Conservation (phyloP, 2,888 invertebrate species). For the Zygothrica quintamaculata region DNA sequence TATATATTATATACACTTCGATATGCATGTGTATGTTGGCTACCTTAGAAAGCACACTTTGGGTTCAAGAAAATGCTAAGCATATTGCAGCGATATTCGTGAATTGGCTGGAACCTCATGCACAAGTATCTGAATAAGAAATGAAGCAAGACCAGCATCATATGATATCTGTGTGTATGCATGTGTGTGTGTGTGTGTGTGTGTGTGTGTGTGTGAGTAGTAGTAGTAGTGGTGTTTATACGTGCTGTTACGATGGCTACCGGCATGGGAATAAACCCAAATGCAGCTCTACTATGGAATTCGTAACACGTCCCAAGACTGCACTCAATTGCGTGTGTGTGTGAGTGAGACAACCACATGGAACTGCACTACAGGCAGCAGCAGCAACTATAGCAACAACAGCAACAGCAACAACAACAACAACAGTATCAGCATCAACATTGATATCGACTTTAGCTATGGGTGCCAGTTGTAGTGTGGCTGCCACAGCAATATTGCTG, state of each 20-base stretch:
- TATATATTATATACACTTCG: too few relatives aligned
- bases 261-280: conserved; percentile 40
- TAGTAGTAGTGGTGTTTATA: neutral
- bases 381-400: too few relatives aligned
- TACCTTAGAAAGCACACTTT: conserved; percentile 37
- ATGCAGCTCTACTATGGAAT: conserved; percentile 32
- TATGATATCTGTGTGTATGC: conserved; percentile 1
- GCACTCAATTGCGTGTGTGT: conserved; percentile 1
- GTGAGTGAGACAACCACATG: conserved; percentile 40
- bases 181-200: neutral
- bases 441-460: neutral
- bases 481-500: conserved; percentile 41
- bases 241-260: conserved; percentile 37
- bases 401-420: conserved; percentile 16
- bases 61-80: conserved; percentile 8
- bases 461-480: conserved; percentile 12
- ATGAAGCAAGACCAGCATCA: conserved; percentile 9
- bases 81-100: conserved; percentile 17
- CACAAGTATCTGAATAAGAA: conserved; percentile 25
- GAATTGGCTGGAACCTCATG: conserved; percentile 8
- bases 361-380: conserved; percentile 27
- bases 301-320: neutral
- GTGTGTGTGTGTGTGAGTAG: neutral
- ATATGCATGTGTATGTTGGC: conserved; percentile 2
- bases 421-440: conserved; percentile 15